These are phyloP conservation scores for Venustoraphidia nigricollis DNA, from an alignment of 2,888 invertebrate species.

Conservation along the genomic window DNA sequence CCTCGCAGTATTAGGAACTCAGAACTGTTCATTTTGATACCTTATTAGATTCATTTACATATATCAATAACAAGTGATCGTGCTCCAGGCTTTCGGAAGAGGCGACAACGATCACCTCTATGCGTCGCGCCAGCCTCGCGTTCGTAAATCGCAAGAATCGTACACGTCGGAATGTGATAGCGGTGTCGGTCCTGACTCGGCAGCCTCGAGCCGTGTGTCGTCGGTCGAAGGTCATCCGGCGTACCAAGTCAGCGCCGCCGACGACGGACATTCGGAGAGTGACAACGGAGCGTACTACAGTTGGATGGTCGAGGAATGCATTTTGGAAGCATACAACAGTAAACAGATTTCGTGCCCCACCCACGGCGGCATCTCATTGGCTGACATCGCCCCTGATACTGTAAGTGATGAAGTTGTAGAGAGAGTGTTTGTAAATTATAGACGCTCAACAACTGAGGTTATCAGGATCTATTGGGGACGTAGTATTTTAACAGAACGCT, in stretches of 20 bases:
- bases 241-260: slow-evolving; percentile 25
- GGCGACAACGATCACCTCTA: slow-evolving; percentile 17
- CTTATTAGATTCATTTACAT: too few relatives aligned
- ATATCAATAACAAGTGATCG: neutral
- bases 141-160: slow-evolving; percentile 50
- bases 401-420: slow-evolving; percentile 30
- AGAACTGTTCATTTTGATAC: too few relatives aligned
- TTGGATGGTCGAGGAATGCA: slow-evolving; percentile 95
- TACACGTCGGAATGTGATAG: slow-evolving; percentile 73
- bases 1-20: too few relatives aligned
- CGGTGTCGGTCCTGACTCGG: slow-evolving; percentile 71
- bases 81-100: slow-evolving; percentile 22
- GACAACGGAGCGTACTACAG: slow-evolving; percentile 37
- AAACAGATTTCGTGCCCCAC: slow-evolving; percentile 57
- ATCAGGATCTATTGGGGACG: too few relatives aligned
- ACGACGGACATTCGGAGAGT: slow-evolving; percentile 16
- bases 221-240: slow-evolving; percentile 63
- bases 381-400: slow-evolving; percentile 84
- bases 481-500: too few relatives aligned
- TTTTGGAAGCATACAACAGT: slow-evolving; percentile 68
- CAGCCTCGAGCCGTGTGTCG: slow-evolving; percentile 65
- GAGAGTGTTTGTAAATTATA: too few relatives aligned
- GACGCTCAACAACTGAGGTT: too few relatives aligned
- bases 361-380: slow-evolving; percentile 60
- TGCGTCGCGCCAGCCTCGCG: slow-evolving; percentile 10